phyloP scores from a whole-genome alignment of 2,888 invertebrate species.

The Listrodromus nycthemerus region DNA sequence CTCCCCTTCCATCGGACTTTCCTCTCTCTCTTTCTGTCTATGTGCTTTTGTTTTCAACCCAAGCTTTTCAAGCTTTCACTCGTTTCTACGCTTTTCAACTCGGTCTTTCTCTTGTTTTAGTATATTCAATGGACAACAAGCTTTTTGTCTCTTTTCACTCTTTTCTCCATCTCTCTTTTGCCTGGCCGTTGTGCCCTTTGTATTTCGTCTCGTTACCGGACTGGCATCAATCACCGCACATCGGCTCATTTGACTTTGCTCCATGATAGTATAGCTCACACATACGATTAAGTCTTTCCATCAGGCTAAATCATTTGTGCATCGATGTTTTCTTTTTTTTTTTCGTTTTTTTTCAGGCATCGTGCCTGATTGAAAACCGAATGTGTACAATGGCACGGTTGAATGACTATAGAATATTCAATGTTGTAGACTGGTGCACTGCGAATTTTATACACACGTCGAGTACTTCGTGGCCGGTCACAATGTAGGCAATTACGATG shows the following conservation, averaged over 20 bases:
- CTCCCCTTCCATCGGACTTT: conserved; percentile 22
- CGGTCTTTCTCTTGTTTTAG: conserved; percentile 42
- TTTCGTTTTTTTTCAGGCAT: not conserved
- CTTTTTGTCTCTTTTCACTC: conserved; percentile 20
- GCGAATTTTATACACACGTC: not conserved
- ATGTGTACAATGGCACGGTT: conserved; percentile 9
- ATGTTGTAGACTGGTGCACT: not conserved
- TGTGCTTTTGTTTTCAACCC: conserved; percentile 11
- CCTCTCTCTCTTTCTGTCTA: conserved; percentile 3
- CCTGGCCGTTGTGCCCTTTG: conserved; percentile 35
- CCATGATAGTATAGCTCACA: conserved; percentile 50
- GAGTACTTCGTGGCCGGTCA: not conserved
- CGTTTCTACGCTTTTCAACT: conserved; percentile 32
- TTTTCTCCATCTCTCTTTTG: conserved; percentile 29
- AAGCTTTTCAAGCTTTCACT: conserved; percentile 54
- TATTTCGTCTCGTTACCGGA: conserved; percentile 51
- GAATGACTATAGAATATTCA: conserved; percentile 11
- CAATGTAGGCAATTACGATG: not conserved
- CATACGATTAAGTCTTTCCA: conserved; percentile 71
- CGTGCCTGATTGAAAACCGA: conserved; percentile 27
- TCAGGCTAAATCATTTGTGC: conserved; percentile 59
- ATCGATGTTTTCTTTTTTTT: conserved; percentile 24
- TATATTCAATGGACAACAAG: conserved; percentile 45
- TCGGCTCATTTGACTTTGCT: conserved; percentile 55
- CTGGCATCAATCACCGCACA: conserved; percentile 53